A percentile compares a stretch with the other conserved stretches of the same genome.
phyloP scores from a whole-genome alignment of 1,140 invertebrate genomes.

The Temnothorax longispinosus region DNA sequence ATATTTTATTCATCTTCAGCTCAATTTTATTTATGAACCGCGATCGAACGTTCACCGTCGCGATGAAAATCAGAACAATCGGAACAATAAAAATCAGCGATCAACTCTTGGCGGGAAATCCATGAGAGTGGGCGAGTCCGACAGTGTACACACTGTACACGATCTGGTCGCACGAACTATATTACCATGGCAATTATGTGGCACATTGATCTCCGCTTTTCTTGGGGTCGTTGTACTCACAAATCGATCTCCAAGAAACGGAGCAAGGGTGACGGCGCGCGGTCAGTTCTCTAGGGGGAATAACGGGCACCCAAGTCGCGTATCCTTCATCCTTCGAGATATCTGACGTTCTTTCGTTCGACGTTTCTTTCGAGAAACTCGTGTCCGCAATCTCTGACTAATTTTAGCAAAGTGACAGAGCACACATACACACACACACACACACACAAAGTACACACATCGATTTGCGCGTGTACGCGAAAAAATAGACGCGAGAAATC shows the following conservation, averaged over 20 bases:
- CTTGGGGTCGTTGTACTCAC: conserved; percentile 78
- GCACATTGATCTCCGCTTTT: conserved; percentile 34
- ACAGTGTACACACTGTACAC: background rate
- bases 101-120: background rate
- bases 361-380: background rate
- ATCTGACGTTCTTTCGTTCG: background rate
- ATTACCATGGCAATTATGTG: conserved; percentile 12
- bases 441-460: background rate
- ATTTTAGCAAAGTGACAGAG: background rate
- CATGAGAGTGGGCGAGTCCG: background rate
- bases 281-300: background rate
- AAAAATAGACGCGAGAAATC: conserved; percentile 38
- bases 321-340: background rate
- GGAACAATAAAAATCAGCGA: background rate
- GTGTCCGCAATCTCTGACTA: background rate
- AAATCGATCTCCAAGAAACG: conserved; percentile 32
- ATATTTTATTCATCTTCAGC: background rate
- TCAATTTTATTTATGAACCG: background rate
- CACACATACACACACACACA: background rate
- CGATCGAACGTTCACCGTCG: background rate
- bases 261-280: background rate
- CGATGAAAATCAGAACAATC: background rate
- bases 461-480: background rate
- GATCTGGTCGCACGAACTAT: background rate
- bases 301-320: background rate